These are phyloP conservation scores for Terrapene triunguis DNA, from an alignment of 2,113 vertebrate species.

Conservation along the genomic window DNA sequence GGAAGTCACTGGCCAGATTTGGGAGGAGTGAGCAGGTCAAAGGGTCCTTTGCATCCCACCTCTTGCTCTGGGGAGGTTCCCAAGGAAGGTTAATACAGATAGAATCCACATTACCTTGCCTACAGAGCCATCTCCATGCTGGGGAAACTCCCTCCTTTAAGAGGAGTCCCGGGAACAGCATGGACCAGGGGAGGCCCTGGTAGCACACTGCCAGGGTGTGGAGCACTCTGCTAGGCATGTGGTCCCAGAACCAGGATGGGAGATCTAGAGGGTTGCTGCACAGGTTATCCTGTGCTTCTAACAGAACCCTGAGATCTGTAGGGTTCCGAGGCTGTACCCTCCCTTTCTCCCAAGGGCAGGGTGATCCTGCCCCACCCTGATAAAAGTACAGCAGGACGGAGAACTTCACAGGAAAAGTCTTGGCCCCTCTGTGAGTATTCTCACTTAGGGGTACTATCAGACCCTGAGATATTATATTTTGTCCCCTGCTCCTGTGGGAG, in stretches of 20 bases:
- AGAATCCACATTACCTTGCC: not conserved
- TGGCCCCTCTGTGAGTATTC: not conserved
- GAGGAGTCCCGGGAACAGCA: not conserved
- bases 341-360: not conserved
- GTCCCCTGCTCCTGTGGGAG: not conserved
- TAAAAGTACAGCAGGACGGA: not conserved
- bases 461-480: not conserved
- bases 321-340: not conserved
- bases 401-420: not conserved
- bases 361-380: not conserved
- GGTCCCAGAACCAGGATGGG: not conserved
- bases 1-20: not conserved
- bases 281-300: not conserved
- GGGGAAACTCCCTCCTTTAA: not conserved
- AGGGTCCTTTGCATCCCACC: not conserved
- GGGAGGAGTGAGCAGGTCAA: not conserved
- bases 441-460: not conserved
- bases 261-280: not conserved
- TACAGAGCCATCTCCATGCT: not conserved
- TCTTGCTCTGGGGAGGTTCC: not conserved
- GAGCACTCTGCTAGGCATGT: not conserved
- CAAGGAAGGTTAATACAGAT: not conserved
- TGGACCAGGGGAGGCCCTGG: not conserved
- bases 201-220: not conserved
- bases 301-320: not conserved